Base-by-base conservation (phyloP, 2,888 invertebrate species). In the Amiota communis region DNA sequence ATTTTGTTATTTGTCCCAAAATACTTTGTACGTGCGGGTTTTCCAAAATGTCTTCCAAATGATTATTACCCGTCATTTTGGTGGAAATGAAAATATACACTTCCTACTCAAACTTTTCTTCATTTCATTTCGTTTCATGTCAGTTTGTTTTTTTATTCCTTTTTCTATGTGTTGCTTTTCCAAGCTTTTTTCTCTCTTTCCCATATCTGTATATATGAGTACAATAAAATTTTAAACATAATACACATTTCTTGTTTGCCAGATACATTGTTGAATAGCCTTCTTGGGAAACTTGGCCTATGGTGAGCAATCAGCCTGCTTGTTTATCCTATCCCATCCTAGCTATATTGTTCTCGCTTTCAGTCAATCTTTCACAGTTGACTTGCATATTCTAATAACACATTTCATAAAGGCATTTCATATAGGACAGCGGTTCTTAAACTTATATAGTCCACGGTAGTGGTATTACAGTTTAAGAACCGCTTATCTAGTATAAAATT, bases 21-120 rank as follows among this genome's bases (percentile, higher is more conserved):
- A 65, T 65, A 68, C 67, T 17, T 68, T 23, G 67, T 72, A 72
- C 72, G 72, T 72, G 72, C 51, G 72, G 53, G 36, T 65, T 48
- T 72, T 71, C 76, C 75, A 79, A 77, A 85, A 79, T 80, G 84
- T 84, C 78, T 69, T 76, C 75, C 81, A 81, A 83, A 83, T 83
- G 83, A 83, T 86, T 83, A 83, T 83, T 83, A 83, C 78, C 77
- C 77, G 78, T 77, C 83, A 80, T 83, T 83, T 74, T 75, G 75
- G 85, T 84, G 82, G 77, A 72, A 68, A 47, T 47, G 72, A 56
- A 47, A 12, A 12, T 49, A 17, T 53, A 57, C 68, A 53, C 59
- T 36, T 46, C 23, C n/a, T 15, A n/a, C 13, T 36, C 64, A 64
- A 10, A n/a, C 47, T 64, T 15, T 13, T 10, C 53, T 8, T 12